Base-by-base conservation (phyloP, 2,797 vertebrate genomes). In the Lithobates sylvaticus region DNA sequence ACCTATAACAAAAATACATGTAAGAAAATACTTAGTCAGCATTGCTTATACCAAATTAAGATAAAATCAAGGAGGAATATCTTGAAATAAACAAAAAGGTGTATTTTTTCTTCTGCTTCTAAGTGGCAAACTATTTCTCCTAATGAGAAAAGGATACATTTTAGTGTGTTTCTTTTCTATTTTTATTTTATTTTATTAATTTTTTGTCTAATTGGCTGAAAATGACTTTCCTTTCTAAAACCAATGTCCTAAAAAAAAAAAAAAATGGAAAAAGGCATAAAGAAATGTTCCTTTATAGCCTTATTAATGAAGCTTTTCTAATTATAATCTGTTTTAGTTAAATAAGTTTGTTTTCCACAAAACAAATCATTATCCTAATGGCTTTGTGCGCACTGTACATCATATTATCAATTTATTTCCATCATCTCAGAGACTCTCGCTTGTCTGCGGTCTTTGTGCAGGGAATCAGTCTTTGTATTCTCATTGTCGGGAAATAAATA, bases 361-460 rank as follows among this genome's bases (percentile, higher is more conserved):
- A 86, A 83, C 85, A 83, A 86, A 83, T 74, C 78, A 65, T 86
- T 78, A 44, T 61, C 27, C 67, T 83, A 86, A 86, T 78, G 75
- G 68, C 26, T 86, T 78, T 86, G 54, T 73, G 64, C 58, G 44
- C 44, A 54, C 71, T 77, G 65, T 71, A 65, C 23, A 47, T 79
- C 68, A 64, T 12, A n/a, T 21, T 82, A 47, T 76, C 39, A 68
- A 86, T 78, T 73, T 83, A 39, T 76, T 78, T 36, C 5, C 70
- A 36, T 64, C 27, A 68, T 67, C 72, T 36, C 47, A 80, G 75
- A 58, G 27, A 18, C 39, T 77, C 73, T 72, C 50, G 36, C 67
- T 72, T 67, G 68, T 54, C 42, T 75, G 75, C 67, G 44, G 71
- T n/a, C 44, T 29, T 27, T 29, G 47, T 39, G 61, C 26, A 32